Conservation (phyloP, 2,888 invertebrate species). For the Spodoptera exigua region DNA sequence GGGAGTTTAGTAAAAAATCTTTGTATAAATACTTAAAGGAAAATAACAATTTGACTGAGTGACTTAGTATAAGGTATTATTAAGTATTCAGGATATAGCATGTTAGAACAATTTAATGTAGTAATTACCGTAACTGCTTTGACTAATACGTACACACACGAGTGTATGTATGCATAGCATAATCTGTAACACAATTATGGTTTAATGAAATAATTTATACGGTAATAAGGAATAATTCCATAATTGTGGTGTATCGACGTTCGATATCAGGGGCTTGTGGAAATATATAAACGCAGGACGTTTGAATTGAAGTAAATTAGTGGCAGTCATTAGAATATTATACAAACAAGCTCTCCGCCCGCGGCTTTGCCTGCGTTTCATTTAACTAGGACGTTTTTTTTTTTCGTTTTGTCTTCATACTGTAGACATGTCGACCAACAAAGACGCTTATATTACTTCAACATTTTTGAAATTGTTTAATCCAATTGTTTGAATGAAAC, state of each 20-base stretch:
- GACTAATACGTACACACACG: constrained; percentile 4
- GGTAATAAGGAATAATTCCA: constrained; percentile 25
- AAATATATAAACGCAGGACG: constrained; percentile 18
- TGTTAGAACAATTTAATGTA: constrained; percentile 33
- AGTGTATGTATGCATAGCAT: constrained; percentile 16
- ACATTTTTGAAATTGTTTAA: too few species aligned
- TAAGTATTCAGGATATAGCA: constrained; percentile 41
- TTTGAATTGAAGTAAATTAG: constrained; percentile 20
- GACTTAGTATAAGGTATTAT: constrained; percentile 7
- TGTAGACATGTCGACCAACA: too few species aligned
- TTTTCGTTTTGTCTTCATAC: too few species aligned
- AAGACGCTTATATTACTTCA: too few species aligned
- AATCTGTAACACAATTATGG: constrained; percentile 30
- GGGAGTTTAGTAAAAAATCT: too few species aligned
- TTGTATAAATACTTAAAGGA: too few species aligned
- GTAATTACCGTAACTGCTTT: constrained; percentile 31
- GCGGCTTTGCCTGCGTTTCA: too few species aligned
- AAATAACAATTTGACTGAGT: too few species aligned
- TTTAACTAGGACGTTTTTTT: too few species aligned
- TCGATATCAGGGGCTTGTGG: constrained; percentile 29
- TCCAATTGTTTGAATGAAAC: too few species aligned
- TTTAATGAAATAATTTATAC: constrained; percentile 37
- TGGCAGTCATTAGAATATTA: constrained; percentile 12
- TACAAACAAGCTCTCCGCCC: too few species aligned
- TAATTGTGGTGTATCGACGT: constrained; percentile 35